Conservation (phyloP, 2,113 vertebrate species). For the Macquaria ambigua region DNA sequence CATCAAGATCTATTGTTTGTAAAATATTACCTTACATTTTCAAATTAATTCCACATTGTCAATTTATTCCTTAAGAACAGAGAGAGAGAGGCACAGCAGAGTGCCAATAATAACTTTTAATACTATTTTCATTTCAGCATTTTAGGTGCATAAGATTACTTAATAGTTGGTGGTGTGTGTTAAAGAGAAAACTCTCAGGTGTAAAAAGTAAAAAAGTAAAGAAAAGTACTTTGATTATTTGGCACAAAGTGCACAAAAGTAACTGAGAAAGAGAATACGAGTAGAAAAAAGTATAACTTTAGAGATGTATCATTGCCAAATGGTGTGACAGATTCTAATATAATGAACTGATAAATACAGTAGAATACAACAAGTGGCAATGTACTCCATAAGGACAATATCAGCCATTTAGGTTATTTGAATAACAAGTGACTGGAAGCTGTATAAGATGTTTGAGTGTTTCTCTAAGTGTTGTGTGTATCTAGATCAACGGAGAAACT, state of each 20-base stretch:
- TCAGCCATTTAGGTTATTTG: neutral
- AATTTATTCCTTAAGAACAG: neutral
- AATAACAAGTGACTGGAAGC: neutral
- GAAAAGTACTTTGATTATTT: neutral
- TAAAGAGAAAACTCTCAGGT: neutral
- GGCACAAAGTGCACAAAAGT: neutral
- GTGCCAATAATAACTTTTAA: neutral
- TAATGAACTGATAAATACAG: neutral
- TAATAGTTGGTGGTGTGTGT: neutral
- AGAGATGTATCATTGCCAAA: neutral
- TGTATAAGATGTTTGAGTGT: neutral
- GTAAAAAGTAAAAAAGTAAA: neutral
- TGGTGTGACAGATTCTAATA: neutral
- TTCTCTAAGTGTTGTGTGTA: neutral
- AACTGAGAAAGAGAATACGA: neutral
- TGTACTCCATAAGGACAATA: neutral
- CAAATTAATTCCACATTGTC: constrained; percentile 34
- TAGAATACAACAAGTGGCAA: neutral
- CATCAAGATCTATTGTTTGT: constrained; percentile 57
- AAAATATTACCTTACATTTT: constrained; percentile 45
- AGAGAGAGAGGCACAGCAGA: neutral
- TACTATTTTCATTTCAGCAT: neutral
- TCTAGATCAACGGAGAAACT: neutral
- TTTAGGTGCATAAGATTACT: neutral
- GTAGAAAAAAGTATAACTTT: neutral